A percentile compares a stretch with the other conserved stretches of the same genome.
These are phyloP conservation scores for Pseudomyrmex flavicornis DNA, from an alignment of 1,140 invertebrate genomes.

Conservation along the genomic window DNA sequence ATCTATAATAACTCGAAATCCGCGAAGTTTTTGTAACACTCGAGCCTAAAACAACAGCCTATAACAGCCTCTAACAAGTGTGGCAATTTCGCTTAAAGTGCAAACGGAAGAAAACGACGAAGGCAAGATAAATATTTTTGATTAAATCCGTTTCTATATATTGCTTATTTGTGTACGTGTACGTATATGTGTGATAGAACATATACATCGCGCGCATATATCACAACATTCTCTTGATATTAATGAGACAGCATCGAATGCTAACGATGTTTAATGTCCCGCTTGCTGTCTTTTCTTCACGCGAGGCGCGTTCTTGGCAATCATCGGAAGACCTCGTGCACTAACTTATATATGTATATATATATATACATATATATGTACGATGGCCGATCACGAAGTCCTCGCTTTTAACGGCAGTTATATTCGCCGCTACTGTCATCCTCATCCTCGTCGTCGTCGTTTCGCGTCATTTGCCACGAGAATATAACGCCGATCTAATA, in stretches of 20 bases:
- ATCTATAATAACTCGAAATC: conserved; percentile 8
- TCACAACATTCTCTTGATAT: conserved; percentile 40
- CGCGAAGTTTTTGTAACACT: not conserved
- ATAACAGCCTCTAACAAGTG: not conserved
- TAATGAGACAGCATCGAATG: conserved; percentile 41
- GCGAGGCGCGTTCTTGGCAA: conserved; percentile 45
- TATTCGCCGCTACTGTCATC: not conserved
- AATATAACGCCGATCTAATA: conserved; percentile 76
- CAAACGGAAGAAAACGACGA: conserved; percentile 33
- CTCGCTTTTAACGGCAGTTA: conserved; percentile 43
- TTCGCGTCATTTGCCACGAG: conserved; percentile 74
- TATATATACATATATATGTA: no score
- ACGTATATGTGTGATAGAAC: not conserved
- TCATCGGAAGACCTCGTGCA: conserved; percentile 44
- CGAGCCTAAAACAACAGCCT: conserved; percentile 30
- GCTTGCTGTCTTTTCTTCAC: conserved; percentile 45
- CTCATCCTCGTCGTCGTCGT: conserved; percentile 45
- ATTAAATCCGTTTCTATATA: conserved; percentile 1
- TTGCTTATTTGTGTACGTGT: not conserved
- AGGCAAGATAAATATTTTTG: conserved; percentile 12
- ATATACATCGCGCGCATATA: not conserved
- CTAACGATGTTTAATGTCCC: conserved; percentile 48
- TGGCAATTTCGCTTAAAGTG: conserved; percentile 17
- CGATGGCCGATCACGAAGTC: not conserved
- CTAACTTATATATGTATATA: no score